Conservation (phyloP, 2,797 vertebrate species). For the Agapornis canus region DNA sequence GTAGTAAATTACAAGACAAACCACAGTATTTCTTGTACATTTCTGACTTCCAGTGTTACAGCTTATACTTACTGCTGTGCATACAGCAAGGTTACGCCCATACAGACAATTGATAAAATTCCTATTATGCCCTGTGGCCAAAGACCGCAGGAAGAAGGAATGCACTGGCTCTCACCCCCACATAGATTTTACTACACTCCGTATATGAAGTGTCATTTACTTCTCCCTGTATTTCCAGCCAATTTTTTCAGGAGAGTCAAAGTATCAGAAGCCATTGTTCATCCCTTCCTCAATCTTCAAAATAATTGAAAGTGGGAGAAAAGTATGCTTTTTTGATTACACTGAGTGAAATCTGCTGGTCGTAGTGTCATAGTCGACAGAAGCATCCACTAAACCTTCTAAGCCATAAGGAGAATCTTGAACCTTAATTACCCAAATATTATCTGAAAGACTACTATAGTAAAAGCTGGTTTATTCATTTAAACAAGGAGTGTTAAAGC, state of each 20-base stretch:
- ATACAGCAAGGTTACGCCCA: not conserved
- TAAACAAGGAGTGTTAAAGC: not conserved
- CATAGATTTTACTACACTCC: fast-evolving
- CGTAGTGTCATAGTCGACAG: not conserved
- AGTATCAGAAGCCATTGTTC: not conserved
- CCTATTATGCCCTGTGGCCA: not conserved
- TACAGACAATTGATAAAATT: not conserved
- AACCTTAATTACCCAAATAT: not conserved
- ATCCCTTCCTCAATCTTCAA: not conserved
- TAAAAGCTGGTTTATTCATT: not conserved
- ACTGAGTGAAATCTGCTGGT: not conserved
- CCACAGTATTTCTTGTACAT: not conserved
- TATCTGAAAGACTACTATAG: not conserved
- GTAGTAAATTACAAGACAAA: not conserved
- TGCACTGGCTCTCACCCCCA: not conserved
- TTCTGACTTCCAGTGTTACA: not conserved
- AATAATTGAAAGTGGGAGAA: not conserved
- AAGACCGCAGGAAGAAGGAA: not conserved
- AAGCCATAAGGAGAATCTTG: not conserved
- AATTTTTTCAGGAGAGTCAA: not conserved
- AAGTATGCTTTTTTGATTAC: fast-evolving
- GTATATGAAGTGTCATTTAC: not conserved
- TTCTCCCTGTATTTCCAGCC: not conserved
- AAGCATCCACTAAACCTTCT: not conserved
- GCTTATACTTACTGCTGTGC: too few species aligned